Base-by-base conservation (phyloP, 2,888 invertebrate genomes). In the Orthonychiurus folsomi region DNA sequence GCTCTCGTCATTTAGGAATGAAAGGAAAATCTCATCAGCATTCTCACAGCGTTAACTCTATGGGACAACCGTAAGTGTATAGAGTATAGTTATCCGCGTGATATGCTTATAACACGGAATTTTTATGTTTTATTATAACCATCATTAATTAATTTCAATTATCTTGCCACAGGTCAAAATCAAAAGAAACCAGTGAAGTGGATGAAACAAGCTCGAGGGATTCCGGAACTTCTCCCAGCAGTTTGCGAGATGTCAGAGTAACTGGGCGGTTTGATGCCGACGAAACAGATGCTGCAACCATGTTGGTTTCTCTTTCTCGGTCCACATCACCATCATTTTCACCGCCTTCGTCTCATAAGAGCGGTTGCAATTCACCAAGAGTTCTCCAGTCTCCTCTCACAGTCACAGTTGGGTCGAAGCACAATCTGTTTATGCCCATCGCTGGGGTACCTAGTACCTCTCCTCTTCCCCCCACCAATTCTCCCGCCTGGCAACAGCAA, bases 231-330 rank as follows among this genome's bases (percentile, higher is more conserved):
- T 71, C 71, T 20, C 71, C 71, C 15, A 71, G 66, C 28, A 66
- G 69, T 50, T 56, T 69, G 23, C 60, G 69, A 27, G 69, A 67
- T 50, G 68, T 71, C 5, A 61, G 71, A 12, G 67, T 70, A 2
- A 63, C 89, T 48, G 88, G 90, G 2, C 82, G 89, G 63, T 92
- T 91, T 78, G 93, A 93, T 78, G 89, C 88, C 72, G 93, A 95
- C 75, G 95, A 95, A 80, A 93, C 92, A 1, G 95, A 96, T 79
- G 95, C 93, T 65, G 95, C 95, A 56, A 94, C 92, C 78, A 93
- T 94, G 91, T 81, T 95, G 67, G 90, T 90, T 88, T 69, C 72
- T 58, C 59, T 73, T 77, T 93, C 94, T 20, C 85, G 93, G 65
- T 93, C 94, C 50, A 92, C 90, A 60, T 93, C 93, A 58, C 93